These are phyloP conservation scores for Chaetura pelagica DNA, from an alignment of 2,113 vertebrate species.

Conservation along the genomic window DNA sequence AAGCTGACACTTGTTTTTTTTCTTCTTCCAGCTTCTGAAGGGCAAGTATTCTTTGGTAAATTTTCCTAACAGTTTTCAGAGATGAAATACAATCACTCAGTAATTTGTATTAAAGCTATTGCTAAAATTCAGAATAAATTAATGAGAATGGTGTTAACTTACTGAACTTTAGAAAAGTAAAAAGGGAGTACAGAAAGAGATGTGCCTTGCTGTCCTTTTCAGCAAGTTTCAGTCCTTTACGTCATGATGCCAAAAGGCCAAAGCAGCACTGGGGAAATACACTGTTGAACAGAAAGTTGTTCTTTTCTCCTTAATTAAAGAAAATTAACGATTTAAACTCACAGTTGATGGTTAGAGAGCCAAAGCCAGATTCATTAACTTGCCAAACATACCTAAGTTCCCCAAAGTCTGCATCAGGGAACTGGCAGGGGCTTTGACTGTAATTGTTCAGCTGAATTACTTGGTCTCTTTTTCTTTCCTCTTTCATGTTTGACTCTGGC, in stretches of 20 bases:
- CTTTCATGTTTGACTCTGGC: not conserved
- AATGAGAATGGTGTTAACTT: constrained; percentile 28
- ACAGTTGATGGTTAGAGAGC: constrained; percentile 14
- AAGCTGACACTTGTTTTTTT: not conserved
- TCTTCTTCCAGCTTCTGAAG: not conserved
- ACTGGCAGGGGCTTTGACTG: not conserved
- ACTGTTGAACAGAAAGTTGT: not conserved
- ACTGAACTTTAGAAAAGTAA: constrained; percentile 30
- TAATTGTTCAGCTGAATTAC: not conserved
- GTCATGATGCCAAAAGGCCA: constrained; percentile 31
- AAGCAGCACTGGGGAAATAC: constrained; percentile 43
- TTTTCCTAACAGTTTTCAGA: not conserved
- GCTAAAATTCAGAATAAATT: constrained; percentile 40
- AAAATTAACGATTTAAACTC: constrained; percentile 36
- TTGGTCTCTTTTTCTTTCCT: not conserved
- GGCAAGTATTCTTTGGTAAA: not conserved
- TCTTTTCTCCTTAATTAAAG: constrained; percentile 64
- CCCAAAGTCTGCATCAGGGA: not conserved
- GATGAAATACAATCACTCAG: not conserved
- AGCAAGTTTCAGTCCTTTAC: constrained; percentile 21
- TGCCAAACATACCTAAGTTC: not conserved
- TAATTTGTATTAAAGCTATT: not conserved
- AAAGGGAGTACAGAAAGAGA: constrained; percentile 14
- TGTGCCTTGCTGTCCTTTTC: constrained; percentile 34
- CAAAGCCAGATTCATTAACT: constrained; percentile 36